phyloP scores from a whole-genome alignment of 2,113 vertebrate genomes.

The Lanius ludovicianus region DNA sequence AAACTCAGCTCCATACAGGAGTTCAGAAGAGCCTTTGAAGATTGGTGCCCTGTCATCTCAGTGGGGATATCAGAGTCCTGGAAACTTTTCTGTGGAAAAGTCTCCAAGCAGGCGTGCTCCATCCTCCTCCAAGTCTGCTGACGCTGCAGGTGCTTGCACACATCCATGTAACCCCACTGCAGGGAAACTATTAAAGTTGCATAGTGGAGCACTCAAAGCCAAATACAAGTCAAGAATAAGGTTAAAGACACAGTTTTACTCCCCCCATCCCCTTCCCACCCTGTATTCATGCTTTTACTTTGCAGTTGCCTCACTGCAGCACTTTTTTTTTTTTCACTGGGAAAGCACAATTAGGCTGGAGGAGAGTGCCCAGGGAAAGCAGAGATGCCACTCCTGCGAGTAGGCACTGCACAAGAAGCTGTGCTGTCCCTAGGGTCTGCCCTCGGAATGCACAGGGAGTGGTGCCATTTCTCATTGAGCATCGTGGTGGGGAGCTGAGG shows the following conservation, averaged over 20 bases:
- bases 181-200: constrained; percentile 16
- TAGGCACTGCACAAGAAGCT: not conserved
- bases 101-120: not conserved
- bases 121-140: not conserved
- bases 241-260: constrained; percentile 15
- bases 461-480: accelerated
- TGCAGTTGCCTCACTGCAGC: not conserved
- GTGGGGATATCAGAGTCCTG: not conserved
- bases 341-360: not conserved
- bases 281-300: not conserved
- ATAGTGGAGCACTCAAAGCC: constrained; percentile 7
- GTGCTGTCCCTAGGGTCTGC: not conserved
- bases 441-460: accelerated
- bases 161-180: not conserved
- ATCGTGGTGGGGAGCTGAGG: accelerated
- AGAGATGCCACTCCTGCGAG: accelerated
- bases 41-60: not conserved
- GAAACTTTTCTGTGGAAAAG: not conserved
- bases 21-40: not conserved
- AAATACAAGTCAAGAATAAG: constrained; percentile 11
- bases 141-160: not conserved
- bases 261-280: not conserved
- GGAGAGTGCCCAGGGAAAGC: not conserved
- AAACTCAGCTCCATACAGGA: not conserved
- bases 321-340: not conserved